A percentile compares a stretch with the other conserved stretches of the same genome.
phyloP scores from a whole-genome alignment of 2,797 vertebrate genomes.

The Spondyliosoma cantharus region DNA sequence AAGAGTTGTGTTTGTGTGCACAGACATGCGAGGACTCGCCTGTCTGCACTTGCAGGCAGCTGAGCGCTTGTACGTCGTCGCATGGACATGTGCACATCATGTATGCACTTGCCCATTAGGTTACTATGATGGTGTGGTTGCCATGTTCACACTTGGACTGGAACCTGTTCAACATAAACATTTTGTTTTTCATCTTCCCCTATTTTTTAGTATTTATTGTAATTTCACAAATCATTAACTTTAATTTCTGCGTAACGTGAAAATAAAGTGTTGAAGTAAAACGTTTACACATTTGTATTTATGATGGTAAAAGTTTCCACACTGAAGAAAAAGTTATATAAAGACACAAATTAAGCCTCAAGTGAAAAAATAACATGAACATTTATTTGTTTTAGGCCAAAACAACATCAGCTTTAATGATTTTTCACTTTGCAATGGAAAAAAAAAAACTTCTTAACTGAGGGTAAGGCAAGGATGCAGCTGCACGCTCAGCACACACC shows the following conservation, averaged over 20 bases:
- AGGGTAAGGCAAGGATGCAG: background rate
- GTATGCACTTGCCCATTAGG: constrained; percentile 24
- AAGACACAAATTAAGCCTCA: constrained; percentile 8
- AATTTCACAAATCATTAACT: constrained; percentile 56
- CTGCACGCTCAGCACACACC: background rate
- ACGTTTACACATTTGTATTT: constrained; percentile 10
- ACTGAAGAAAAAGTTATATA: constrained; percentile 7
- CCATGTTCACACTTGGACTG: constrained; percentile 32
- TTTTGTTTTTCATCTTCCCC: constrained; percentile 10
- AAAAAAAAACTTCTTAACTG: background rate
- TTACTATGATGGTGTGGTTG: constrained; percentile 44
- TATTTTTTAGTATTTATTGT: constrained; percentile 37
- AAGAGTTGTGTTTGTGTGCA: constrained; percentile 15
- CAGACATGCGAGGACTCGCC: constrained; percentile 25
- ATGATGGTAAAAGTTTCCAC: constrained; percentile 30
- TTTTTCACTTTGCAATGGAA: constrained; percentile 4
- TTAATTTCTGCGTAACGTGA: constrained; percentile 32
- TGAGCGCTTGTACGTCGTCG: constrained; percentile 8
- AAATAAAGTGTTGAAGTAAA: constrained; percentile 34
- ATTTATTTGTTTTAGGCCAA: background rate
- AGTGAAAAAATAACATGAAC: background rate
- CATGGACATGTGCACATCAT: background rate
- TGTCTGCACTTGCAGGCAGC: constrained; percentile 13
- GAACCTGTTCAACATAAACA: constrained; percentile 48
- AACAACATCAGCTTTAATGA: constrained; percentile 3